Evolutionary conservation across 2,113 vertebrate species (phyloP).

Genomic region (Myiagra hebetior): DNA sequence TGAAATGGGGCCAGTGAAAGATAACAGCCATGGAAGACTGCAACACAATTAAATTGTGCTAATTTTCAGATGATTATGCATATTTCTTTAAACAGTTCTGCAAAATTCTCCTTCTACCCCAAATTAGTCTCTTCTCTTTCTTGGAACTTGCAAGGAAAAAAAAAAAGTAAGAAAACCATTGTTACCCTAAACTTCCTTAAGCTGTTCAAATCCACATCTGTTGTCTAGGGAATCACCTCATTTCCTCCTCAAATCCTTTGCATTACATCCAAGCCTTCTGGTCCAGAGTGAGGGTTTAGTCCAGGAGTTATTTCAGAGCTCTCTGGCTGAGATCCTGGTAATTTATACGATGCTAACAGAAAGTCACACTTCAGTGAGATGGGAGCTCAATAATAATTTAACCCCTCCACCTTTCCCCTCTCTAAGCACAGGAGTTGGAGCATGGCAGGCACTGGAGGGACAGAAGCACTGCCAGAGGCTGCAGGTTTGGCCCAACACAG

Average conservation of each 20-base stretch:
- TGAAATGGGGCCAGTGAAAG: conserved; percentile 2
- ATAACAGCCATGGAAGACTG: conserved; percentile 19
- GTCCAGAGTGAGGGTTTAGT: neutral
- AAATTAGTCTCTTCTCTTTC: neutral
- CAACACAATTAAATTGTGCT: neutral
- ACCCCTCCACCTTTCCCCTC: neutral
- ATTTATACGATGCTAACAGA: neutral
- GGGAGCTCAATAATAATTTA: neutral
- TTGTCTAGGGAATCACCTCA: conserved; percentile 12
- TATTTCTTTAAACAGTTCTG: neutral
- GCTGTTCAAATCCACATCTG: conserved; percentile 3
- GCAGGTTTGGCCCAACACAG: neutral
- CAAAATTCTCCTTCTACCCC: neutral
- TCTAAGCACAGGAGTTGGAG: neutral
- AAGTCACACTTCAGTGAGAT: neutral
- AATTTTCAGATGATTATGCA: conserved; percentile 2
- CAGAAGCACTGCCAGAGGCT: neutral
- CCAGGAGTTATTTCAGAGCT: neutral
- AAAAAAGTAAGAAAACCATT: neutral
- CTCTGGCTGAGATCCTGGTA: neutral
- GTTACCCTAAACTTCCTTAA: neutral
- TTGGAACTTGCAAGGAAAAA: neutral
- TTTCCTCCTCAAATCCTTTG: conserved; percentile 14
- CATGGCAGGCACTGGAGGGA: neutral
- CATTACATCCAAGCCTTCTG: neutral